Percentiles rank a stretch among this genome's conserved stretches.
phyloP scores from a whole-genome alignment of 2,113 vertebrate genomes.

The Drymodes brunneopygia region DNA sequence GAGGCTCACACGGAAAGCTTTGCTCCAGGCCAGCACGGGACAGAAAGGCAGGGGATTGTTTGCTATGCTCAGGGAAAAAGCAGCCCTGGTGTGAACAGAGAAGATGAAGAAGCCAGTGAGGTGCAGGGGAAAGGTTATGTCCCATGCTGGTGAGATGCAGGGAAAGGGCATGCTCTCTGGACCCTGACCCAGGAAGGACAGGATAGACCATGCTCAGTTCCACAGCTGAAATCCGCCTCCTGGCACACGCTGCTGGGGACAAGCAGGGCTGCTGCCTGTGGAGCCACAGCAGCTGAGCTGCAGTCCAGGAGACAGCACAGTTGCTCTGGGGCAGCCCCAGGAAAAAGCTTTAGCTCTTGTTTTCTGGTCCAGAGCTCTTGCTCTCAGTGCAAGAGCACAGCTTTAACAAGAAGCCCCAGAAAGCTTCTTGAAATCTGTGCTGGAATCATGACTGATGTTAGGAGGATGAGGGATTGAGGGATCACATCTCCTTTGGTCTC shows the following conservation, averaged over 20 bases:
- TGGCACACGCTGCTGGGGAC: neutral
- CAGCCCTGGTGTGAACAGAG: neutral
- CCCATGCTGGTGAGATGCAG: neutral
- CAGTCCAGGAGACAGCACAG: neutral
- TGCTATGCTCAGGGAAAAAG: neutral
- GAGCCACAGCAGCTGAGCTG: neutral
- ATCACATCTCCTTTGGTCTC: neutral
- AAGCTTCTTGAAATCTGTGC: neutral
- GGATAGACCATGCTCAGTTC: neutral
- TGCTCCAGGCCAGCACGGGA: neutral
- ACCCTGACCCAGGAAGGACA: neutral
- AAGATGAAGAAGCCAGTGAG: fast-evolving
- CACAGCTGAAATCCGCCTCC: neutral
- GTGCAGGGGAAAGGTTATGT: neutral
- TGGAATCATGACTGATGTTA: neutral
- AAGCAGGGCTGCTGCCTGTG: neutral
- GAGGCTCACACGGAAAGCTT: neutral
- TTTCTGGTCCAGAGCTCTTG: neutral
- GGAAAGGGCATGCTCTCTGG: neutral
- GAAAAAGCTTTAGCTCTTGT: neutral
- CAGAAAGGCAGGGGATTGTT: neutral
- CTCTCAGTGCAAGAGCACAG: neutral
- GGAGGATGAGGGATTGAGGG: neutral
- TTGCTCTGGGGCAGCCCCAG: neutral
- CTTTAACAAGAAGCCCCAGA: neutral